Evolutionary conservation across 1,140 invertebrate species (phyloP).

Genomic region (Polyergus mexicanus): DNA sequence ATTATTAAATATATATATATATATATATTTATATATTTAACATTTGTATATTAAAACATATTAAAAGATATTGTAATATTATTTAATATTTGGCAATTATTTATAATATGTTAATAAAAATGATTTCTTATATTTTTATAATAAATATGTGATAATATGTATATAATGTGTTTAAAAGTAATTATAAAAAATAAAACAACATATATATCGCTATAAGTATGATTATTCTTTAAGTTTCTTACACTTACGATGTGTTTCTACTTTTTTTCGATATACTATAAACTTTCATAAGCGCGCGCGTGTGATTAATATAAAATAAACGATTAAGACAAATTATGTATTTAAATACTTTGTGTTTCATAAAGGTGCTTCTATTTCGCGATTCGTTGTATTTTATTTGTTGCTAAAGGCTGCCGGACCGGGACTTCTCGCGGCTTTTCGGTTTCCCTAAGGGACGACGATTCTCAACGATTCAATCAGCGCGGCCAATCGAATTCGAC

Average conservation of each 20-base stretch:
- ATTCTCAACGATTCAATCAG: slow-evolving; percentile 75
- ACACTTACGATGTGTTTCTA: background rate
- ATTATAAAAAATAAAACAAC: background rate
- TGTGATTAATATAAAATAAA: background rate
- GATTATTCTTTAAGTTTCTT: background rate
- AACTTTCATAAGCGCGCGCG: background rate
- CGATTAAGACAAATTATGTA: background rate
- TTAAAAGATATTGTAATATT: background rate
- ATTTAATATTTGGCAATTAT: slow-evolving; percentile 1
- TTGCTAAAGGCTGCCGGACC: slow-evolving; percentile 13
- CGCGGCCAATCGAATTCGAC: slow-evolving; percentile 73
- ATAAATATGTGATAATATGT: background rate
- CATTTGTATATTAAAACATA: background rate
- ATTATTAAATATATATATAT: background rate
- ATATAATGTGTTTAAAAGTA: no score
- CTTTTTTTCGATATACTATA: background rate
- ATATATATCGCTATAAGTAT: background rate
- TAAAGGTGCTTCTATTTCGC: background rate
- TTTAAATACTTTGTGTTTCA: background rate
- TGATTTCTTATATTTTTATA: background rate
- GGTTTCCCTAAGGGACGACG: slow-evolving; percentile 41
- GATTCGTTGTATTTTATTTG: slow-evolving; percentile 74
- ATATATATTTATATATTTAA: background rate
- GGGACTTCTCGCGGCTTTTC: slow-evolving; percentile 47
- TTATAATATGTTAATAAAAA: background rate